A percentile compares a stretch with the other conserved stretches of the same genome.
Evolutionary conservation across 2,797 vertebrate genomes (phyloP).

Genomic region (Lagodon rhomboides): DNA sequence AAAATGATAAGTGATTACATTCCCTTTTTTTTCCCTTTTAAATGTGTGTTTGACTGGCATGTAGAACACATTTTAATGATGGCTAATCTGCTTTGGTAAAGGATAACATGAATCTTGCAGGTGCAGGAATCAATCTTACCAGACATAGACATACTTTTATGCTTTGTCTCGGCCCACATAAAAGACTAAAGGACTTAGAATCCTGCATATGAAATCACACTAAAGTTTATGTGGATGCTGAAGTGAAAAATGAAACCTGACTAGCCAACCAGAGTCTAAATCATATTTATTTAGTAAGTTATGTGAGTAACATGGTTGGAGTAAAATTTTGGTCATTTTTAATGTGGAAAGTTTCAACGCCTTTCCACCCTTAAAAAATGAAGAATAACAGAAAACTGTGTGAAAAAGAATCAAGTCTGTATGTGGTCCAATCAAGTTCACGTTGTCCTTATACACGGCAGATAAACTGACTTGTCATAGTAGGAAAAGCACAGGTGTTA

Average conservation of each 20-base stretch:
- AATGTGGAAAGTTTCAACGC: background rate
- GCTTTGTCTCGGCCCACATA: background rate
- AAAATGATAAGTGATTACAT: background rate
- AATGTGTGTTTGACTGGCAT: background rate
- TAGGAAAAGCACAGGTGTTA: background rate
- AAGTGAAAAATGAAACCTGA: background rate
- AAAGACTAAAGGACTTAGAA: background rate
- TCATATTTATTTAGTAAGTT: background rate
- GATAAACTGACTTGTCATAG: background rate
- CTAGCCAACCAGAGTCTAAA: background rate
- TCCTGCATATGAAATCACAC: background rate
- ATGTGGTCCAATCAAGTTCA: background rate
- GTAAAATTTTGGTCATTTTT: background rate
- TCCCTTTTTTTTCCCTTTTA: background rate
- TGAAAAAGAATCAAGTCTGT: background rate
- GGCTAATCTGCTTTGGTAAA: background rate
- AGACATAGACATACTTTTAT: background rate
- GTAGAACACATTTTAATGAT: background rate
- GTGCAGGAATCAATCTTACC: background rate
- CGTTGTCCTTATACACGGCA: background rate
- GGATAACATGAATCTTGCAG: background rate
- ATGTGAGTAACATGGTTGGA: background rate
- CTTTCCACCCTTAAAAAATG: background rate
- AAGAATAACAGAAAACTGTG: background rate
- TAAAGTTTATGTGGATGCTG: background rate